phyloP scores from a whole-genome alignment of 2,888 invertebrate species.

The Agonopterix heracliana region DNA sequence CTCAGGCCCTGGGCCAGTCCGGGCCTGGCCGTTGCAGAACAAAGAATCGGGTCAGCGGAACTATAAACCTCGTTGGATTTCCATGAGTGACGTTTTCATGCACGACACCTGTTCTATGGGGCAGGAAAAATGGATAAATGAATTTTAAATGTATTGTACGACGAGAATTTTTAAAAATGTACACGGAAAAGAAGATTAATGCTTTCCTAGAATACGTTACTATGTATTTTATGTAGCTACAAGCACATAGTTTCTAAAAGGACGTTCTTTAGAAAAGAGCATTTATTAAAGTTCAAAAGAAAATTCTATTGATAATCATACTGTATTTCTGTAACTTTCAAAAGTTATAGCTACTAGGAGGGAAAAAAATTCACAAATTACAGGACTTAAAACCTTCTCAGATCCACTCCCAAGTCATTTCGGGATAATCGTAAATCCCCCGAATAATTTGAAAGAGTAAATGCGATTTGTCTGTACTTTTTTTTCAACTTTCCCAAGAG shows the following conservation, averaged over 20 bases:
- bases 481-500: slow-evolving; percentile 21
- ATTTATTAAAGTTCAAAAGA: too few relatives aligned
- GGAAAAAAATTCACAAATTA: too few relatives aligned
- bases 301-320: too few relatives aligned
- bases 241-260: too few relatives aligned
- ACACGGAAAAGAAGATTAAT: too few relatives aligned
- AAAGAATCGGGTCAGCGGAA: slow-evolving; percentile 9
- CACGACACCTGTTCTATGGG: slow-evolving; percentile 6
- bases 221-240: too few relatives aligned
- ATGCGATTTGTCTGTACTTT: slow-evolving; percentile 20
- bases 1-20: not conserved
- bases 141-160: slow-evolving; percentile 1
- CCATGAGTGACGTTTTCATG: slow-evolving; percentile 1
- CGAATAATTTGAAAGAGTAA: slow-evolving; percentile 21
- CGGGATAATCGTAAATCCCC: slow-evolving; percentile 1
- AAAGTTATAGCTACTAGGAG: too few relatives aligned
- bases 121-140: not conserved
- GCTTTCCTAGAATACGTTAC: too few relatives aligned
- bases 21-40: not conserved
- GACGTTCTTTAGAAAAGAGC: too few relatives aligned
- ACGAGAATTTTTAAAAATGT: too few relatives aligned
- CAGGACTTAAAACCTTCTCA: too few relatives aligned
- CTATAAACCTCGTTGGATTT: slow-evolving; percentile 6
- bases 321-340: too few relatives aligned
- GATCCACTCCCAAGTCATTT: not conserved